A percentile compares a stretch with the other conserved stretches of the same genome.
Conservation (phyloP, 2,797 vertebrate species). For the Lithobates pipiens region DNA sequence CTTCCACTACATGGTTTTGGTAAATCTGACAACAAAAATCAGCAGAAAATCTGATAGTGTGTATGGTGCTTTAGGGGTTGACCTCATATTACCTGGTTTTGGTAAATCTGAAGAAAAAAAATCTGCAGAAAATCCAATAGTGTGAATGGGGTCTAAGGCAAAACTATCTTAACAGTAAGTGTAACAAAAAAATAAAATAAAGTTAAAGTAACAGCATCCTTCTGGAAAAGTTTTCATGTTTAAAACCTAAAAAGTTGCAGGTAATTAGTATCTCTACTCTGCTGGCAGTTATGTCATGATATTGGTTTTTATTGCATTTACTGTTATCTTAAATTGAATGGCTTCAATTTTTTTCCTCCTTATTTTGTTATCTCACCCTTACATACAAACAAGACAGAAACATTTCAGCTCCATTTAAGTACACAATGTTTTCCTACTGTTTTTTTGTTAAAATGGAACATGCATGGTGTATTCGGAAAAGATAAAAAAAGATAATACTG, state of each 20-base stretch:
- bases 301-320: not conserved
- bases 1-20: too few species aligned
- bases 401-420: not conserved
- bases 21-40: too few species aligned
- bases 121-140: too few species aligned
- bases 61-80: too few species aligned
- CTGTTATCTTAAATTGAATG: not conserved
- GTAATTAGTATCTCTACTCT: not conserved
- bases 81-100: too few species aligned
- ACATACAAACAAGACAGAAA: not conserved
- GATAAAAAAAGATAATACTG: slow-evolving; percentile 47
- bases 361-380: not conserved
- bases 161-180: too few species aligned
- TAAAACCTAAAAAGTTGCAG: not conserved
- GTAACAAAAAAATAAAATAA: too few species aligned
- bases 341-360: not conserved
- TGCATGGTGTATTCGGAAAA: slow-evolving; percentile 31
- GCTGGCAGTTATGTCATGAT: not conserved
- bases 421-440: slow-evolving; percentile 27
- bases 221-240: not conserved
- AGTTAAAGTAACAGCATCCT: too few species aligned
- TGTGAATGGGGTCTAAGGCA: too few species aligned
- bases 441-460: slow-evolving; percentile 29
- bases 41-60: too few species aligned
- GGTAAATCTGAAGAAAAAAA: too few species aligned